Conservation (phyloP, 2,113 vertebrate species). For the Ascaphus truei region DNA sequence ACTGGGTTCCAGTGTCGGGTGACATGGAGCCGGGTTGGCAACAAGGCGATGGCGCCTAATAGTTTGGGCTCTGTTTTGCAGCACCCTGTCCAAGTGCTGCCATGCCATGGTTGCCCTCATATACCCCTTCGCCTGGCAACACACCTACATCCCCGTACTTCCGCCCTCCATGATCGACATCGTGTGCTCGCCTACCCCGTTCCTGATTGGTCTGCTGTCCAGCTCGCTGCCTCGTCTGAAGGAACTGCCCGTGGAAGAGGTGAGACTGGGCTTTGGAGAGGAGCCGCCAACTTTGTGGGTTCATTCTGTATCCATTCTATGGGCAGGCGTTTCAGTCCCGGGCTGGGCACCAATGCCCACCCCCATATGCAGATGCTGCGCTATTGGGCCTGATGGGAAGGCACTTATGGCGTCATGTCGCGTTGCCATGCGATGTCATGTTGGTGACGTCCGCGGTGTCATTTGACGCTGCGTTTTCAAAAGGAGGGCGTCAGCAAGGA, state of each 20-base stretch:
- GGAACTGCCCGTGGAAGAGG: constrained; percentile 94
- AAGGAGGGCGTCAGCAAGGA: too few relatives aligned
- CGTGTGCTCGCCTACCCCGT: constrained; percentile 95
- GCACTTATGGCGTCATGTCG: too few relatives aligned
- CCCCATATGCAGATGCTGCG: too few relatives aligned
- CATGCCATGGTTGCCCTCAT: constrained; percentile 93
- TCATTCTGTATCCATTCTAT: too few relatives aligned
- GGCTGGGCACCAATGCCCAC: too few relatives aligned
- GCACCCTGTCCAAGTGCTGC: constrained; percentile 91
- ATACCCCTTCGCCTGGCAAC: constrained; percentile 98
- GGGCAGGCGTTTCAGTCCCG: too few relatives aligned
- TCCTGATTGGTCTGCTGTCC: constrained; percentile 93
- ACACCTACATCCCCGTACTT: constrained; percentile 97
- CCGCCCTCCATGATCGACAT: constrained; percentile 97
- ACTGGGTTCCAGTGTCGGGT: not conserved
- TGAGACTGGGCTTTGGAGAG: constrained; percentile 48
- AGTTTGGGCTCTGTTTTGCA: constrained; percentile 50
- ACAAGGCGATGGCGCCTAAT: rapidly evolving
- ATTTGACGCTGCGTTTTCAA: too few relatives aligned
- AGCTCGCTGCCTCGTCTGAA: constrained; percentile 93
- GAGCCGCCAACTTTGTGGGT: not conserved
- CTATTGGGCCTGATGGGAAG: too few relatives aligned
- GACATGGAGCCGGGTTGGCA: not conserved
- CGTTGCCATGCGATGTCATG: too few relatives aligned
- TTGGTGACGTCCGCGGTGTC: too few relatives aligned